Percentiles rank a stretch among this genome's conserved stretches.
These are phyloP conservation scores for Coccyzus lansbergi DNA, from an alignment of 2,797 vertebrate species.

Conservation along the genomic window DNA sequence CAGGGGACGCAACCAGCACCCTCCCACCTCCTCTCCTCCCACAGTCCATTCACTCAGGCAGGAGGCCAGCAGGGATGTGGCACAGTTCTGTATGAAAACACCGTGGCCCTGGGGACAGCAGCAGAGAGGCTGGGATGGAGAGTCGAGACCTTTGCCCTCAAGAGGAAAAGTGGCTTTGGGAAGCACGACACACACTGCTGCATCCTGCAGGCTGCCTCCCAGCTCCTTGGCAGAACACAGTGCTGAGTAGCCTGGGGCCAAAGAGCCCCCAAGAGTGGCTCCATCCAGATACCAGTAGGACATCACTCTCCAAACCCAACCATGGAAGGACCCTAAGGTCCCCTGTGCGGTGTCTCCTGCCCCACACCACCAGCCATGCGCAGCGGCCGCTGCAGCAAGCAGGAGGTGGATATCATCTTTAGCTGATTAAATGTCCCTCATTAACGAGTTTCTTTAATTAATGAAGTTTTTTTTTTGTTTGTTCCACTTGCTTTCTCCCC, in stretches of 20 bases:
- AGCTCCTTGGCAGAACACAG: neutral
- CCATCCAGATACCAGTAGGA: neutral
- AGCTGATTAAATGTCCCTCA: conserved; percentile 83
- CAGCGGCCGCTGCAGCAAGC: conserved; percentile 1
- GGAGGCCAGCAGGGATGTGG: neutral
- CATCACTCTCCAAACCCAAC: rapidly evolving
- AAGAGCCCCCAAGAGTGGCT: neutral
- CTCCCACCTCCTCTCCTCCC: too few relatives aligned
- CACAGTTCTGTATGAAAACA: neutral
- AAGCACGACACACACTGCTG: rapidly evolving
- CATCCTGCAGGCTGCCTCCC: neutral
- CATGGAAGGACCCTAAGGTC: neutral
- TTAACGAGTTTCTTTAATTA: conserved; percentile 83
- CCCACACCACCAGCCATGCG: neutral
- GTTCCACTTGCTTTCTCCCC: conserved; percentile 76
- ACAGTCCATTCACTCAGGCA: rapidly evolving
- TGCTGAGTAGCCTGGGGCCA: rapidly evolving
- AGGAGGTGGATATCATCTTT: conserved; percentile 67
- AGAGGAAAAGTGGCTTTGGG: neutral
- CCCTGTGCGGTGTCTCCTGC: rapidly evolving
- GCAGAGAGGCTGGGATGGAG: neutral
- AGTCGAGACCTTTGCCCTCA: neutral
- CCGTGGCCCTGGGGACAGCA: rapidly evolving
- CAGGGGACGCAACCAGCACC: rapidly evolving
- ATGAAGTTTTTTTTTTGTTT: conserved; percentile 80